phyloP scores from a whole-genome alignment of 2,888 invertebrate genomes.

The Lottia scabra region DNA sequence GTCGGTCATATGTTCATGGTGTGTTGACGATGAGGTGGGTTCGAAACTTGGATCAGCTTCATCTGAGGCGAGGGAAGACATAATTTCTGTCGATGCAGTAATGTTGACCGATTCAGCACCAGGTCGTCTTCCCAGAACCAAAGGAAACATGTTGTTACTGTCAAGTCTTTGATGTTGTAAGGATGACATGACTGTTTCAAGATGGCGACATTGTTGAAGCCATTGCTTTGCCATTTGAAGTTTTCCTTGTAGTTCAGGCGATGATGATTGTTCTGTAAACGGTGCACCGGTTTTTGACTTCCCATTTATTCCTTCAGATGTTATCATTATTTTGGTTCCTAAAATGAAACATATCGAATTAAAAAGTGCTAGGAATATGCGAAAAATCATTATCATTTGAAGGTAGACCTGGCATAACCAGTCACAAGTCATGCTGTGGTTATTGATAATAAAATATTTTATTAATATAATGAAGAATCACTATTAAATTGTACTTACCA shows the following conservation, averaged over 20 bases:
- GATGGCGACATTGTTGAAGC: conserved; percentile 79
- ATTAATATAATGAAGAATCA: too few species aligned
- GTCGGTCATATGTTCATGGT: conserved; percentile 17
- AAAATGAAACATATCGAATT: not conserved
- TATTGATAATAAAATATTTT: too few species aligned
- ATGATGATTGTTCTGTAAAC: not conserved
- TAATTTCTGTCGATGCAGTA: not conserved
- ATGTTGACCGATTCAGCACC: not conserved
- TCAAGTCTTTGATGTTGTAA: conserved; percentile 70
- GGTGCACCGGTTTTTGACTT: not conserved
- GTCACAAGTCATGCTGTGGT: too few species aligned
- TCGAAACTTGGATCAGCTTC: not conserved
- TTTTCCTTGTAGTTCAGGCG: not conserved
- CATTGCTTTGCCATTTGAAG: conserved; percentile 66
- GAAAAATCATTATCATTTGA: too few species aligned
- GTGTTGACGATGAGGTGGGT: not conserved
- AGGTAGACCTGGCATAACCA: too few species aligned
- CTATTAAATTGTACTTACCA: conserved; percentile 40
- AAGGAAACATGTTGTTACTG: conserved; percentile 78
- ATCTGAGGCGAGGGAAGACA: not conserved
- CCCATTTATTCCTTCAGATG: not conserved
- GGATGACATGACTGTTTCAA: conserved; percentile 80
- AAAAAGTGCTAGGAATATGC: too few species aligned
- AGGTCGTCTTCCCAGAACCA: conserved; percentile 78
- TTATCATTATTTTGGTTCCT: not conserved